These are phyloP conservation scores for Mus musculus DNA, from an alignment of 2,113 vertebrate species.

Conservation along the genomic window DNA sequence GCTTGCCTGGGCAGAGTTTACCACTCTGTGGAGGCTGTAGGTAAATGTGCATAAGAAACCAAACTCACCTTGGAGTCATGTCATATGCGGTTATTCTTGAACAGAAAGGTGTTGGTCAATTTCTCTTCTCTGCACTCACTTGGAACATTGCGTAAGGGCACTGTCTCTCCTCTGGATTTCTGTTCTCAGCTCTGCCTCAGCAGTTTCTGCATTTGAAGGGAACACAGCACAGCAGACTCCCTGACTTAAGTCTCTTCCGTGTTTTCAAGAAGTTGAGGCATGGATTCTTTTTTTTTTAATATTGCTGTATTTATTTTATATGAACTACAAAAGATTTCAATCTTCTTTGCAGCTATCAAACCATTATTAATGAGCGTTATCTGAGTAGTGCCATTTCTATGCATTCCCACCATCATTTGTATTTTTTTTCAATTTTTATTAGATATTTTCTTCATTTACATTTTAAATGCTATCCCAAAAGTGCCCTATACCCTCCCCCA, in stretches of 20 bases:
- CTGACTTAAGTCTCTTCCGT: not conserved
- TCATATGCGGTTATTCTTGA: not conserved
- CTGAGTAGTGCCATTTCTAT: not conserved
- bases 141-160: fast-evolving
- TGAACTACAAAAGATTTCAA: not conserved
- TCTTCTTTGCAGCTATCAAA: not conserved
- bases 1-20: not conserved
- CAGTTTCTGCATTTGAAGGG: not conserved
- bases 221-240: not conserved
- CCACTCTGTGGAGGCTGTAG: fast-evolving
- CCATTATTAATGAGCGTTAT: not conserved
- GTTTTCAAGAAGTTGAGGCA: not conserved
- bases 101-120: not conserved
- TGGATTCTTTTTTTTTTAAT: not conserved
- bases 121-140: not conserved
- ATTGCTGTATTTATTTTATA: not conserved
- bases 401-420: not conserved
- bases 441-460: too few relatives aligned
- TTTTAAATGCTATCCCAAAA: too few relatives aligned
- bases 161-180: fast-evolving
- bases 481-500: too few relatives aligned
- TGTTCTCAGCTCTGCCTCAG: not conserved
- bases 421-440: too few relatives aligned
- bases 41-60: not conserved
- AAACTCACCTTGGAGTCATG: not conserved